phyloP scores from a whole-genome alignment of 1,140 invertebrate genomes.

The Phymastichus coffea region DNA sequence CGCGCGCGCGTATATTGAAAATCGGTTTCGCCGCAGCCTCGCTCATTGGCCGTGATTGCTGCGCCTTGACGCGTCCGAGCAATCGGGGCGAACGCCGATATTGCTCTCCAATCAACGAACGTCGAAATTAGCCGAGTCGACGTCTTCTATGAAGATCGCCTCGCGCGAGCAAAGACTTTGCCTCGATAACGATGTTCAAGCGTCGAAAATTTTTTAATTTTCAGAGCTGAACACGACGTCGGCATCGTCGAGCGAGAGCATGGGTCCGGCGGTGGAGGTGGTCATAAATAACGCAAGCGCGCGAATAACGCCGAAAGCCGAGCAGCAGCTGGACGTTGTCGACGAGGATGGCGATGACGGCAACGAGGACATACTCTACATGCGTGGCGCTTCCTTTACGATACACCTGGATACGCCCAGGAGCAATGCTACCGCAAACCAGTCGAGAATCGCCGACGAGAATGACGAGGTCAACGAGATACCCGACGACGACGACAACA shows the following conservation, averaged over 20 bases:
- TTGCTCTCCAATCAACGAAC: too few species aligned
- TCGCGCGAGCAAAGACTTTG: too few species aligned
- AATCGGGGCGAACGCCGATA: too few species aligned
- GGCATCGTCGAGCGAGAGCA: conserved; percentile 49
- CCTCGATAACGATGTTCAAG: too few species aligned
- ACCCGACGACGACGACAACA: conserved; percentile 22
- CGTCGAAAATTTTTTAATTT: conserved; percentile 51
- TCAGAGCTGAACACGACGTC: conserved; percentile 73
- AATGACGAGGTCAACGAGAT: conserved; percentile 40
- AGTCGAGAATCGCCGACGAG: conserved; percentile 20
- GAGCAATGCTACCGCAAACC: conserved; percentile 35
- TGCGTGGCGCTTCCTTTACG: conserved; percentile 79
- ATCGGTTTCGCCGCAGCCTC: too few species aligned
- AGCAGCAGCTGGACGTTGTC: neutral
- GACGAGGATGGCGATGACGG: conserved; percentile 56
- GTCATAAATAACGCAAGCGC: conserved; percentile 36
- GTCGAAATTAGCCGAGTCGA: too few species aligned
- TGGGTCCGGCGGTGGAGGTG: conserved; percentile 34
- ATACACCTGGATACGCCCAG: conserved; percentile 64
- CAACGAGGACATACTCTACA: conserved; percentile 74
- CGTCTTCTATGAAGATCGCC: too few species aligned
- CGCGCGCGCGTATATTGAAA: too few species aligned
- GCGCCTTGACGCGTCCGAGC: too few species aligned
- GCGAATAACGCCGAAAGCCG: neutral
- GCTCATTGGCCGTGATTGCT: too few species aligned